A percentile compares a stretch with the other conserved stretches of the same genome.
phyloP scores from a whole-genome alignment of 1,140 invertebrate species.

The Lepidurus arcticus region DNA sequence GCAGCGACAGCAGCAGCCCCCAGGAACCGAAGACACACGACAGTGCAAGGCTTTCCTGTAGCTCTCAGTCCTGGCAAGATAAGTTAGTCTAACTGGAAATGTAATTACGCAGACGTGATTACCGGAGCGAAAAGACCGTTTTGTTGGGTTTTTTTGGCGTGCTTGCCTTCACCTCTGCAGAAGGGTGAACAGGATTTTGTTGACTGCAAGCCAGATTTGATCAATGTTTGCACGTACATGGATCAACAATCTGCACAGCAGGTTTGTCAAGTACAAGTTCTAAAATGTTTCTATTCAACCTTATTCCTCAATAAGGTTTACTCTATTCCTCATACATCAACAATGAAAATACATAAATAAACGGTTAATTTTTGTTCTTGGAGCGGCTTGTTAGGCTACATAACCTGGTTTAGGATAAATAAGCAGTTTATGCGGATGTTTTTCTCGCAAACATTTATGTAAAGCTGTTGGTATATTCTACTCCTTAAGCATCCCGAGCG shows the following conservation, averaged over 20 bases:
- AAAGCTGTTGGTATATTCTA: neutral
- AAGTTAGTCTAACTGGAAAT: conserved; percentile 12
- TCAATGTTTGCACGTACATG: neutral
- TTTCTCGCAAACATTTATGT: neutral
- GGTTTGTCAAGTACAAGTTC: too few relatives aligned
- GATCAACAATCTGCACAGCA: too few relatives aligned
- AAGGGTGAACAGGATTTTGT: neutral
- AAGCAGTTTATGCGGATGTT: neutral
- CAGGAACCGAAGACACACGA: neutral
- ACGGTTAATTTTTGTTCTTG: too few relatives aligned
- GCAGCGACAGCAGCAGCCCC: conserved; percentile 9
- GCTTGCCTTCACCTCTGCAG: neutral
- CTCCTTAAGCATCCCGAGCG: neutral
- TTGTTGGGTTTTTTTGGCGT: neutral
- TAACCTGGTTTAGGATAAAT: too few relatives aligned
- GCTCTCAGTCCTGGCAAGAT: conserved; percentile 16
- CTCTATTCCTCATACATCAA: too few relatives aligned
- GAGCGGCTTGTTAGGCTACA: too few relatives aligned
- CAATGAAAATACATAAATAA: too few relatives aligned
- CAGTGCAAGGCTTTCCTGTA: neutral
- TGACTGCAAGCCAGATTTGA: neutral
- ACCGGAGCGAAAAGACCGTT: neutral
- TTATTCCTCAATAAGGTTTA: too few relatives aligned
- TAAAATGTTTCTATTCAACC: too few relatives aligned
- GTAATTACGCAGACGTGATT: conserved; percentile 17